Percentiles rank a stretch among this genome's conserved stretches.
These are phyloP conservation scores for Athalia circularis DNA, from an alignment of 2,888 invertebrate species.

Conservation along the genomic window DNA sequence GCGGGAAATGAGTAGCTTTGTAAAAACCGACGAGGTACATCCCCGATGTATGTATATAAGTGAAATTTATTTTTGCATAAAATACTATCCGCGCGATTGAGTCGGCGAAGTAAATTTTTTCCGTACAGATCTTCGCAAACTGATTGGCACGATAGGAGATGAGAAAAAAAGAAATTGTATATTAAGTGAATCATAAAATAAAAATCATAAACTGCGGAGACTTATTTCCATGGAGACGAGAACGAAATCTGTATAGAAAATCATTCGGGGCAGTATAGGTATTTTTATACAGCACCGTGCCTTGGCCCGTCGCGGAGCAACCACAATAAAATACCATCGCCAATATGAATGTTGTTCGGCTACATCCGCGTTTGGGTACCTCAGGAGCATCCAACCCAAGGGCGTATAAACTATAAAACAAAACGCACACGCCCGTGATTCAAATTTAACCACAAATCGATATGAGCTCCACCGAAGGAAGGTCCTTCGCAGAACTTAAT, in stretches of 20 bases:
- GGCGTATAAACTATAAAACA: slow-evolving; percentile 65
- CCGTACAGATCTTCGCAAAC: background rate
- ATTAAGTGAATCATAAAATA: background rate
- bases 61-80: too few relatives aligned
- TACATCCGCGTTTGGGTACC: slow-evolving; percentile 20
- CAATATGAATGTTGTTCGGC: slow-evolving; percentile 45
- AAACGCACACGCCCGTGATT: background rate
- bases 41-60: too few relatives aligned
- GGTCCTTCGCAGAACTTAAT: too few relatives aligned
- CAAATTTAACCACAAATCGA: slow-evolving; percentile 19
- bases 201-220: background rate
- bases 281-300: slow-evolving; percentile 3
- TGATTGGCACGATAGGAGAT: background rate
- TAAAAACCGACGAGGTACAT: background rate
- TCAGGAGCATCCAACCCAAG: slow-evolving; percentile 49
- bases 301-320: slow-evolving; percentile 2
- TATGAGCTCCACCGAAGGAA: background rate
- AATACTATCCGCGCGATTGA: too few relatives aligned
- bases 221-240: slow-evolving; percentile 37
- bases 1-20: slow-evolving; percentile 16
- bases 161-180: background rate
- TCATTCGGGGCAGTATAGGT: background rate
- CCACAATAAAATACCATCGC: slow-evolving; percentile 42
- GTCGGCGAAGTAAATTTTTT: too few relatives aligned
- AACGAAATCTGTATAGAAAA: slow-evolving; percentile 23